A percentile compares a stretch with the other conserved stretches of the same genome.
Evolutionary conservation across 2,888 invertebrate species (phyloP).

Genomic region (Callyntrura sp.): DNA sequence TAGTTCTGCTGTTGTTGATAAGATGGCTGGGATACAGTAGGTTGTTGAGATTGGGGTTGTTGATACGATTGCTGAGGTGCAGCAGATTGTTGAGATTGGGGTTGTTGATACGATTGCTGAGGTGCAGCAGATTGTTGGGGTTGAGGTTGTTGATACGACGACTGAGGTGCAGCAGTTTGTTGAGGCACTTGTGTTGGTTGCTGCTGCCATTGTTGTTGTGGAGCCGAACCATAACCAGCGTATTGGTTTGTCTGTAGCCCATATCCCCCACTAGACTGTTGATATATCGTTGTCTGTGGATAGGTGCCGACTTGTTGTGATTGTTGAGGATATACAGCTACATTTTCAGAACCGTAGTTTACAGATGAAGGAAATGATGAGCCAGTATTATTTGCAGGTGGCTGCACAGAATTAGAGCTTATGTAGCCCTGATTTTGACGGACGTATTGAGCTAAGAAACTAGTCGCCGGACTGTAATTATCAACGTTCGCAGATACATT

Average conservation of each 20-base stretch:
- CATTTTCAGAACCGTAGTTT: slow-evolving; percentile 13
- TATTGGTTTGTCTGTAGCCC: neutral
- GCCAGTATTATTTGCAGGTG: slow-evolving; percentile 48
- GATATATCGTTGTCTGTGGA: slow-evolving; percentile 3
- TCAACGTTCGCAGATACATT: slow-evolving; percentile 51
- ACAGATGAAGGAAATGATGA: slow-evolving; percentile 56
- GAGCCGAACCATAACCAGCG: neutral
- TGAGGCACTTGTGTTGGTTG: slow-evolving; percentile 48
- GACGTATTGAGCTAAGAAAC: slow-evolving; percentile 72
- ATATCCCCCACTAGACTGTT: neutral
- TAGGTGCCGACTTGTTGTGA: slow-evolving; percentile 17
- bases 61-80: neutral
- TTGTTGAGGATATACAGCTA: slow-evolving; percentile 46
- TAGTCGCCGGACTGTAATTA: slow-evolving; percentile 79
- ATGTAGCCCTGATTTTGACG: slow-evolving; percentile 64
- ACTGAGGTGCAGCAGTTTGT: neutral
- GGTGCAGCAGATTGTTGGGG: neutral
- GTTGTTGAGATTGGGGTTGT: neutral
- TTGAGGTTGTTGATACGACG: slow-evolving; percentile 2
- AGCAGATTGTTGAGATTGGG: neutral
- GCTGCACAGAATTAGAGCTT: slow-evolving; percentile 35
- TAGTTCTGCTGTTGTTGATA: neutral
- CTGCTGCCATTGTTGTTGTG: slow-evolving; percentile 46
- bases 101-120: slow-evolving; percentile 13
- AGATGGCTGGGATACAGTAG: neutral